Evolutionary conservation across 1,140 invertebrate genomes (phyloP), one percentile per base, ranked within the genome.

Genomic region (Drosophila persimilis): DNA sequence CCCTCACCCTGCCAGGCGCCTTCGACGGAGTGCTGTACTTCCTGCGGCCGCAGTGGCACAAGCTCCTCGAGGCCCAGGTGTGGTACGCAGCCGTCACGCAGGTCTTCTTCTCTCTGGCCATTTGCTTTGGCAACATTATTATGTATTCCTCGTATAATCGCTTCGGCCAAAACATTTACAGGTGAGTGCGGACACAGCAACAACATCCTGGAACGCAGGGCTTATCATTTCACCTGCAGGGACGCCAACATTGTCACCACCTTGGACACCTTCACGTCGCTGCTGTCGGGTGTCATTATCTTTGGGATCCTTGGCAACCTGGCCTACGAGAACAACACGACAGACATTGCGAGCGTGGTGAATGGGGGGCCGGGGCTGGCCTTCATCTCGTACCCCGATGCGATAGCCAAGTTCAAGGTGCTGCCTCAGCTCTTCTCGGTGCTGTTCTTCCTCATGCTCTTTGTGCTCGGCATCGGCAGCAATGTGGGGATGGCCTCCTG

Each of bases 391-490:
- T 98, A 98, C 92, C 97, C 97, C 1, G 96, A 97, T 77, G 97
- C 97, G 0, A 95, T 98, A 59, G 93, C 96, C 2, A 96, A 97
- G 90, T 96, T 97, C 72, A 94, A 94, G 8, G 92, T 94, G 50
- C 91, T 96, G 48, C 96, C 96, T 1, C 96, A 96, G 93, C 94
- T 96, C 92, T 98, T 98, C 92, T 94, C 97, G 0, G 94, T 97
- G 7, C 91, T 98, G 4, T 98, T 98, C 93, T 98, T 98, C 92
- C 85, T 97, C 41, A 97, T 97, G 96, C 93, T 97, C 91, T 95
- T 96, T 60, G 95, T 97, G 1, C 92, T 97, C 53, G 96, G 96
- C 2, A 92, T 96, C 39, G 96, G 96, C 20, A 96, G 95, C 62
- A 94, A 94, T 29, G 94, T 95, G 44, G 95, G 94, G 39, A 77